A percentile compares a stretch with the other conserved stretches of the same genome.
phyloP scores from a whole-genome alignment of 2,797 vertebrate genomes.

The Xenops minutus region DNA sequence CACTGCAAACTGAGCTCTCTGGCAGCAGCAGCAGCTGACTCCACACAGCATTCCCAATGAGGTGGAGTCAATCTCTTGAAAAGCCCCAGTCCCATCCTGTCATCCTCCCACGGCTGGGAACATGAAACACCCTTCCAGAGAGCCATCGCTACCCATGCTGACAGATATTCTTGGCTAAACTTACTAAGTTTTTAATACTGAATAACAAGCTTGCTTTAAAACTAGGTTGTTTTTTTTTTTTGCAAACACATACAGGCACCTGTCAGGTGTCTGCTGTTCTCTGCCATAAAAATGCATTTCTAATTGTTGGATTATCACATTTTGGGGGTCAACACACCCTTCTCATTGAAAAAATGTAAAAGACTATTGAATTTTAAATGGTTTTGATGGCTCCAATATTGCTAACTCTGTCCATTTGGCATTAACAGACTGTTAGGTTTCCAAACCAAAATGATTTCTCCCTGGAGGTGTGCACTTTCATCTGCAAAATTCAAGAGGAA shows the following conservation, averaged over 20 bases:
- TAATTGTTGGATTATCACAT: not conserved
- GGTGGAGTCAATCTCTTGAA: rapidly evolving
- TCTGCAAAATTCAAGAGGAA: conserved; percentile 84
- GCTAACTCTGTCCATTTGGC: not conserved
- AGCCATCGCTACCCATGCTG: rapidly evolving
- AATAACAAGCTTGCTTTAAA: not conserved
- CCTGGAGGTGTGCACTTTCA: conserved; percentile 84
- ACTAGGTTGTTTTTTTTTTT: not conserved
- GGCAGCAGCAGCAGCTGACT: not conserved
- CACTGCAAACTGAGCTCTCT: rapidly evolving
- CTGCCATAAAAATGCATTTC: not conserved
- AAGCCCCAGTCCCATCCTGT: not conserved
- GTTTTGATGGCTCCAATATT: not conserved
- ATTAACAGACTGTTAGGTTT: conserved; percentile 82
- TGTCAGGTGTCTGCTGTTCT: not conserved
- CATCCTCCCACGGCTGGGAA: not conserved
- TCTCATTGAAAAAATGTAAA: not conserved
- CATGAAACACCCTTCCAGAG: not conserved
- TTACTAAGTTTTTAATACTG: not conserved
- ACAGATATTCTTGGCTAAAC: not conserved
- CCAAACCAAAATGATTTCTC: conserved; percentile 72
- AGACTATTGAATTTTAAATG: not conserved
- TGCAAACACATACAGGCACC: not conserved
- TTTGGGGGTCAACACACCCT: not conserved
- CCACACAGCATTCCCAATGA: rapidly evolving